Conservation (phyloP, 1,140 invertebrate species). For the Rhagoletis pomonella region DNA sequence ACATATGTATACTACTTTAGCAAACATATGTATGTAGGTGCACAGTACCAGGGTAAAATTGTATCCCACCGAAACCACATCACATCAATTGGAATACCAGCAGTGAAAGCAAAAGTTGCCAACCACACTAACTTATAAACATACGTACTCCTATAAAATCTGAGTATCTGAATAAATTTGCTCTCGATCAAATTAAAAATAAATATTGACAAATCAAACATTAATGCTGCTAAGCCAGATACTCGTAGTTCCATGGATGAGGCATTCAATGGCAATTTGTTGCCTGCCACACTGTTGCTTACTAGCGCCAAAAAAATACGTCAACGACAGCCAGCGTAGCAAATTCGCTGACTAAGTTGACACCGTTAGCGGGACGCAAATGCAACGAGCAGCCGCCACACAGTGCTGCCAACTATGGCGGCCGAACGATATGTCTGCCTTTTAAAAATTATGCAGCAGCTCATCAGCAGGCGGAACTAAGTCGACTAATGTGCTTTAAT, state of each 20-base stretch:
- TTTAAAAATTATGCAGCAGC: constrained; percentile 18
- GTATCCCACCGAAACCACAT: too few relatives aligned
- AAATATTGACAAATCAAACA: constrained; percentile 51
- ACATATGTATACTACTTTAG: too few relatives aligned
- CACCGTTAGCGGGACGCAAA: neutral
- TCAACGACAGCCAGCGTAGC: neutral
- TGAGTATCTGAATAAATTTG: constrained; percentile 30
- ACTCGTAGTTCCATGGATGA: neutral
- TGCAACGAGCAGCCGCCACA: neutral
- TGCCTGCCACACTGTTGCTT: neutral
- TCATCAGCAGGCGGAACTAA: constrained; percentile 42
- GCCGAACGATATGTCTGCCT: neutral
- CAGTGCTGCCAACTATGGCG: neutral
- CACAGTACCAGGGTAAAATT: too few relatives aligned
- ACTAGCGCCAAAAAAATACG: neutral
- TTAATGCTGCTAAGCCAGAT: constrained; percentile 14
- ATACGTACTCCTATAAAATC: neutral
- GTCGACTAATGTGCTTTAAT: neutral
- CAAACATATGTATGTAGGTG: too few relatives aligned
- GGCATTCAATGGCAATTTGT: neutral
- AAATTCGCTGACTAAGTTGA: constrained; percentile 30
- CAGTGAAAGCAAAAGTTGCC: constrained; percentile 27
- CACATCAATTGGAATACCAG: too few relatives aligned
- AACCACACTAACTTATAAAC: neutral
- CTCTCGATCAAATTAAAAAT: constrained; percentile 39